Conservation (phyloP, 2,113 vertebrate species). For the Synodontis membranacea region DNA sequence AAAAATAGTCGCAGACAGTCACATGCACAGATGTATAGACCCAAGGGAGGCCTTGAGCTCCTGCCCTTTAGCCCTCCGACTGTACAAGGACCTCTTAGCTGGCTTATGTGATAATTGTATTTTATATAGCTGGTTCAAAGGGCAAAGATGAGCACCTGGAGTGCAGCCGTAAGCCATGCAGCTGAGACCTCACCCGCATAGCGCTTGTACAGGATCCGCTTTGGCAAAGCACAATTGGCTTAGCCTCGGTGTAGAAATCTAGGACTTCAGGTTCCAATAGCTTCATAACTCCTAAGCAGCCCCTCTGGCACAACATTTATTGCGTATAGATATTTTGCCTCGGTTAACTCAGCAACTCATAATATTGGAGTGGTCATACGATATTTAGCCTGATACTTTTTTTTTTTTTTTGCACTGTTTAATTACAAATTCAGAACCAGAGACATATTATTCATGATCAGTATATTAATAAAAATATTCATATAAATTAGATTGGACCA, state of each 20-base stretch:
- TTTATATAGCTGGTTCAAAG: conserved; percentile 24
- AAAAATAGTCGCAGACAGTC: background rate
- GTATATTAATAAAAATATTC: background rate
- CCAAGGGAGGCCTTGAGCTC: conserved; percentile 17
- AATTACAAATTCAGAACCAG: background rate
- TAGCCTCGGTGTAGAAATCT: background rate
- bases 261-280: background rate
- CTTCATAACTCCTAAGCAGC: background rate
- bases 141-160: conserved; percentile 13
- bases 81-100: conserved; percentile 24
- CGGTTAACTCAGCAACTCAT: background rate
- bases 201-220: conserved; percentile 7
- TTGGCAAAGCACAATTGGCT: conserved; percentile 13
- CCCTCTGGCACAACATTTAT: background rate
- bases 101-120: conserved; percentile 27
- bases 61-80: conserved; percentile 14
- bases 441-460: background rate
- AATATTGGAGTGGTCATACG: background rate
- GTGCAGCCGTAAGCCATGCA: background rate
- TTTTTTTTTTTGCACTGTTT: background rate
- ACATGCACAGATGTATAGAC: conserved; percentile 1
- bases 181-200: background rate
- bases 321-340: background rate
- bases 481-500: background rate
- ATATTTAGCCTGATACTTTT: background rate